A percentile compares a stretch with the other conserved stretches of the same genome.
phyloP scores from a whole-genome alignment of 2,113 vertebrate genomes.

The Malurus elegans region DNA sequence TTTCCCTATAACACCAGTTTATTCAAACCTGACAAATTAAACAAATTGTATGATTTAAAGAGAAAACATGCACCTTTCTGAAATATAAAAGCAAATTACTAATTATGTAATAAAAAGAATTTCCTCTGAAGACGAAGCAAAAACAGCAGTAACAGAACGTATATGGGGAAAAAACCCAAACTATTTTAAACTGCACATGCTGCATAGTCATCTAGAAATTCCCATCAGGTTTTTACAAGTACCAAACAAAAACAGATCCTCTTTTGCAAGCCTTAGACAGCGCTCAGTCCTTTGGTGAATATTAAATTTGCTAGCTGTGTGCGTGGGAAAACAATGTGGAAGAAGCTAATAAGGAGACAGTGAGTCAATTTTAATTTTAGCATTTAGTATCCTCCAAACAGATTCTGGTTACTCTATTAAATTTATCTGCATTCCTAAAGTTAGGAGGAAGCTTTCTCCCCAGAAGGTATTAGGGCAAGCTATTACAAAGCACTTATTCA shows the following conservation, averaged over 20 bases:
- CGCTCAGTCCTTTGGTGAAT: background rate
- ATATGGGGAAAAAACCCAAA: background rate
- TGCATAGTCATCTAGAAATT: slow-evolving; percentile 37
- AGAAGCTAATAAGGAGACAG: background rate
- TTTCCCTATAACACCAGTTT: background rate
- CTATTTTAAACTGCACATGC: slow-evolving; percentile 26
- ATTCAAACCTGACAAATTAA: background rate
- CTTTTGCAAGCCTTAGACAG: slow-evolving; percentile 4
- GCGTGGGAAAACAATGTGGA: background rate
- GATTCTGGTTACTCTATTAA: background rate
- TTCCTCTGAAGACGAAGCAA: slow-evolving; percentile 56
- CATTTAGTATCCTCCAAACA: background rate
- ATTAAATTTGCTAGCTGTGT: background rate
- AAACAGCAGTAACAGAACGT: slow-evolving; percentile 51
- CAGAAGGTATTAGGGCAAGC: slow-evolving; percentile 12
- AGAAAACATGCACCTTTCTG: background rate
- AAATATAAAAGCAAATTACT: slow-evolving; percentile 56
- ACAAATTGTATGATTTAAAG: background rate
- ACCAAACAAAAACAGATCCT: background rate
- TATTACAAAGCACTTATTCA: slow-evolving; percentile 41
- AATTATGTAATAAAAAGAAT: slow-evolving; percentile 47
- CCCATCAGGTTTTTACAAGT: slow-evolving; percentile 2
- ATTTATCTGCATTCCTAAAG: background rate
- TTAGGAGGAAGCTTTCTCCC: slow-evolving; percentile 11
- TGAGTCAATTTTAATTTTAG: background rate